These are phyloP conservation scores for Globodera rostochiensis DNA, from an alignment of 1,140 invertebrate species.

Conservation along the genomic window DNA sequence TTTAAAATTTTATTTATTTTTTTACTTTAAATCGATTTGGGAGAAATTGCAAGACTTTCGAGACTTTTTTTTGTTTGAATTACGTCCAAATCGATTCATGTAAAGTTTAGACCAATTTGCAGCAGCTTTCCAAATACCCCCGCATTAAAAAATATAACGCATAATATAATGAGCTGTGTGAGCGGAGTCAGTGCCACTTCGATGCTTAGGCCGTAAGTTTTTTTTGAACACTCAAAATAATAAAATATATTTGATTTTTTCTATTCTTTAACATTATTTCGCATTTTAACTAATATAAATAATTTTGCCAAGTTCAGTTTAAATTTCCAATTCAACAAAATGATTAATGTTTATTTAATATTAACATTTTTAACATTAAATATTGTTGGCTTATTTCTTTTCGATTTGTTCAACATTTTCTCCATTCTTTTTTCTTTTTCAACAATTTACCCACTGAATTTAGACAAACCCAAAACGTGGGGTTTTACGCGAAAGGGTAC, in stretches of 20 bases:
- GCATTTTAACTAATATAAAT: no score
- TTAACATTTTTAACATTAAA: slow-evolving; percentile 1
- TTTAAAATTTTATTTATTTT: no score
- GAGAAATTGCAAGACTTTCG: no score
- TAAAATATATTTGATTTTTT: not conserved
- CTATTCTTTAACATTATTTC: not conserved
- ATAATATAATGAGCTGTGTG: slow-evolving; percentile 27
- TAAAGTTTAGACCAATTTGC: no score
- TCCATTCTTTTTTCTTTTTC: not conserved
- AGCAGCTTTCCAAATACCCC: not conserved
- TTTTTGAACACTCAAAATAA: not conserved
- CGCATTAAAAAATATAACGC: not conserved
- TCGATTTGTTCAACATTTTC: not conserved
- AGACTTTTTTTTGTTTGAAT: no score
- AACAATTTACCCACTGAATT: not conserved
- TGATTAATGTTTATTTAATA: slow-evolving; percentile 9
- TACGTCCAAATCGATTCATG: no score
- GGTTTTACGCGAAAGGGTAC: no score
- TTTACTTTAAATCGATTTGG: no score
- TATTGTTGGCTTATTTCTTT: not conserved
- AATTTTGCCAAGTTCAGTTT: no score
- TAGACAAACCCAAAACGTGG: not conserved
- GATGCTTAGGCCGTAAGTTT: slow-evolving; percentile 31
- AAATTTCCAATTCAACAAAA: not conserved
- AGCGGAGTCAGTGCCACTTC: slow-evolving; percentile 32